These are phyloP conservation scores for Pinna nobilis DNA, from an alignment of 1,140 invertebrate species.

Conservation along the genomic window DNA sequence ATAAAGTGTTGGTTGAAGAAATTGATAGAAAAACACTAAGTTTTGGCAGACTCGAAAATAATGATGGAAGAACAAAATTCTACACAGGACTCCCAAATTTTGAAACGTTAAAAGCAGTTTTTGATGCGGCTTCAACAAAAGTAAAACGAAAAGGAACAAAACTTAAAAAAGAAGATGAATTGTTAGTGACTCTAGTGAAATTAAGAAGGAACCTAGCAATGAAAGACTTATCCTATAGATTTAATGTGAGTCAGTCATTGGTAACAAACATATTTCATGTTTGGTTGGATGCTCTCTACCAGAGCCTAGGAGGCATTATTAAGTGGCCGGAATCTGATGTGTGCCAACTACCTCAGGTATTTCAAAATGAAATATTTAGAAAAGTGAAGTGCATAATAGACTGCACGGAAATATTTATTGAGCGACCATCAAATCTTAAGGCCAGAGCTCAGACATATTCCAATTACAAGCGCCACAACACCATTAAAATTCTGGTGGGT, in stretches of 20 bases:
- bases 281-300: slow-evolving; percentile 16
- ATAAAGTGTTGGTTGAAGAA: neutral
- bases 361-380: slow-evolving; percentile 4
- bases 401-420: slow-evolving; percentile 37
- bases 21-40: neutral
- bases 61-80: slow-evolving; percentile 3
- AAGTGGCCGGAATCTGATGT: slow-evolving; percentile 15
- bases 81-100: slow-evolving; percentile 4
- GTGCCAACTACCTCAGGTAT: neutral
- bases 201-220: slow-evolving; percentile 3
- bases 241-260: slow-evolving; percentile 13
- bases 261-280: neutral
- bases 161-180: neutral
- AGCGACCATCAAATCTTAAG: slow-evolving; percentile 44
- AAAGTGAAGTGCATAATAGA: slow-evolving; percentile 9
- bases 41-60: neutral
- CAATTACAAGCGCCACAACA: slow-evolving; percentile 63
- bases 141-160: slow-evolving; percentile 6
- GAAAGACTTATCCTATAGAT: neutral
- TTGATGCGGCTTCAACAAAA: neutral
- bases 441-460: slow-evolving; percentile 56
- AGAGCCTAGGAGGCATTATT: slow-evolving; percentile 28
- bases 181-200: slow-evolving; percentile 1
- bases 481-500: slow-evolving; percentile 63
- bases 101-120: neutral